Conservation (phyloP, 2,797 vertebrate species). For the Syndactyla subalaris region DNA sequence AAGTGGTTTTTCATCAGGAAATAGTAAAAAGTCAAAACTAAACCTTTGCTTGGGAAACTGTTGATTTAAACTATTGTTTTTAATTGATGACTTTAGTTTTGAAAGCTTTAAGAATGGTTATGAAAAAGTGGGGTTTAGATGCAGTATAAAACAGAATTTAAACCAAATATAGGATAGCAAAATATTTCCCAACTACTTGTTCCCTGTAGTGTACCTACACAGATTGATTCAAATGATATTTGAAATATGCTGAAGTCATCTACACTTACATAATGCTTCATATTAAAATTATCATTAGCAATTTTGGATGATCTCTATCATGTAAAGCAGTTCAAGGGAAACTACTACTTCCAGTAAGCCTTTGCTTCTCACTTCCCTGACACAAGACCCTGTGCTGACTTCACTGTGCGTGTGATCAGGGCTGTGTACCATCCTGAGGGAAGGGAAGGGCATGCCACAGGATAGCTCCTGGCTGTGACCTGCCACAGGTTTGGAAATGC, state of each 20-base stretch:
- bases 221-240: constrained; percentile 15
- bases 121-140: background rate
- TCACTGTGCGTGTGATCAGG: background rate
- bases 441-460: rapidly evolving
- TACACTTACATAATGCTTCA: constrained; percentile 9
- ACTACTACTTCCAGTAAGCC: background rate
- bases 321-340: background rate
- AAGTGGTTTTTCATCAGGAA: background rate
- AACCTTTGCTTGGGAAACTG: background rate
- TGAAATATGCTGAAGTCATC: constrained; percentile 30
- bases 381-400: background rate
- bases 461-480: background rate
- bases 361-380: background rate
- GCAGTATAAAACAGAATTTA: background rate
- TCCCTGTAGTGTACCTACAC: background rate
- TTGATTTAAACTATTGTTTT: background rate
- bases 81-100: background rate
- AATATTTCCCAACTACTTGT: background rate
- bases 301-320: background rate
- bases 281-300: background rate
- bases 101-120: background rate
- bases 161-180: background rate
- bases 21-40: background rate
- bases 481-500: background rate
- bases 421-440: rapidly evolving